Percentiles rank a stretch among this genome's conserved stretches.
Conservation (phyloP, 1,140 invertebrate species). For the Tetramorium parvispinum region DNA sequence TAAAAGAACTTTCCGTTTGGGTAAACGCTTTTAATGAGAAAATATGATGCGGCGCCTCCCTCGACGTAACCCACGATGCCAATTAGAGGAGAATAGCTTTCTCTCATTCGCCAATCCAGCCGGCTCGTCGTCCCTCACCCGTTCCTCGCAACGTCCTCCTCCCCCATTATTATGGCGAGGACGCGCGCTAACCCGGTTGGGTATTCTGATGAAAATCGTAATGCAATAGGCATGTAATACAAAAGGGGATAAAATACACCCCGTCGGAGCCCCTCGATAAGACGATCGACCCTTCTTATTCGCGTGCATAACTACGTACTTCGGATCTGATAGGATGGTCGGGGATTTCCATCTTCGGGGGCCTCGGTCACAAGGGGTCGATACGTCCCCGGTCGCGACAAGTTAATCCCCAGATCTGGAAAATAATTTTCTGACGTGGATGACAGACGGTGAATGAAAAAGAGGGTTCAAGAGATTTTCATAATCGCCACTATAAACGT, state of each 20-base stretch:
- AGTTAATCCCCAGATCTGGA: conserved; percentile 75
- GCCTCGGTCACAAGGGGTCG: conserved; percentile 36
- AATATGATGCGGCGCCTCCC: conserved; percentile 75
- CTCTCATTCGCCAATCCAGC: conserved; percentile 11
- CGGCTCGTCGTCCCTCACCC: not conserved
- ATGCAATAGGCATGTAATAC: conserved; percentile 84
- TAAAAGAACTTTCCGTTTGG: conserved; percentile 75
- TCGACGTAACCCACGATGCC: conserved; percentile 71
- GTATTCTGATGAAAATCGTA: conserved; percentile 83
- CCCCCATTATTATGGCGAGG: conserved; percentile 75
- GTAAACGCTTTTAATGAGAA: conserved; percentile 78
- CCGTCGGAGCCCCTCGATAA: conserved; percentile 73
- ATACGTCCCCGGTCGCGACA: conserved; percentile 56
- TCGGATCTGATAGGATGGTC: conserved; percentile 63
- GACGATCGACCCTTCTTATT: conserved; percentile 74
- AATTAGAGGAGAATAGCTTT: conserved; percentile 78
- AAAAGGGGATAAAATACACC: conserved; percentile 76
- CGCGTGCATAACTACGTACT: conserved; percentile 73
- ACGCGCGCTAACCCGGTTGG: conserved; percentile 66
- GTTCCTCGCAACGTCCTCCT: conserved; percentile 26
- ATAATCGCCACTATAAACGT: conserved; percentile 59
- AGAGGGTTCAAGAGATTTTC: conserved; percentile 59
- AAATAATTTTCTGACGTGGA: conserved; percentile 67
- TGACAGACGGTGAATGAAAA: conserved; percentile 30
- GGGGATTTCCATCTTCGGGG: conserved; percentile 50